A percentile compares a stretch with the other conserved stretches of the same genome.
phyloP scores from a whole-genome alignment of 2,113 vertebrate genomes.

The Motacilla alba region DNA sequence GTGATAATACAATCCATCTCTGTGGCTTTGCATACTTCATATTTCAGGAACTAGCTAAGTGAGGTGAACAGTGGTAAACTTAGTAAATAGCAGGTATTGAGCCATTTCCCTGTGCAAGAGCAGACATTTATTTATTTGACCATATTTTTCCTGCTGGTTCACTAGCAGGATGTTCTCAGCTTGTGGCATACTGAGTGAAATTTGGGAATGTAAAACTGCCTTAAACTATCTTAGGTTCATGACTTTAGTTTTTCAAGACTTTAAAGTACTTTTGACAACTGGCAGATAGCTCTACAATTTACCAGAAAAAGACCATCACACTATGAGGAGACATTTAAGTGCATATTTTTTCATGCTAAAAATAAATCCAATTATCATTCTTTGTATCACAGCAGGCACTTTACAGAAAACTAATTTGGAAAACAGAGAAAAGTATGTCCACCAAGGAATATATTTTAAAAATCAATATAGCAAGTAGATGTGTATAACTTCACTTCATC shows the following conservation, averaged over 20 bases:
- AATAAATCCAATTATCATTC: not conserved
- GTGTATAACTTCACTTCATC: not conserved
- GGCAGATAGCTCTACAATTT: not conserved
- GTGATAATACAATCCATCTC: not conserved
- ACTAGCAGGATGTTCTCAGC: not conserved
- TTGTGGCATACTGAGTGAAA: not conserved
- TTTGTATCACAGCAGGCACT: not conserved
- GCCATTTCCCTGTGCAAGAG: not conserved
- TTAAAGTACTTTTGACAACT: not conserved
- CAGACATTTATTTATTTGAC: not conserved
- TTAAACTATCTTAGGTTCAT: not conserved
- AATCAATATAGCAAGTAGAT: not conserved
- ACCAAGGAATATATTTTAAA: not conserved
- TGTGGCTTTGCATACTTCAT: not conserved
- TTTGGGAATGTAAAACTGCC: not conserved
- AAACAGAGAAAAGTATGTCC: not conserved
- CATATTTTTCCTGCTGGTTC: not conserved
- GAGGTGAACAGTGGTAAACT: not conserved
- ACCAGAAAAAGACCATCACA: not conserved
- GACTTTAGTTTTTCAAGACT: not conserved
- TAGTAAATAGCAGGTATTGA: not conserved
- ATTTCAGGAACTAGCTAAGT: not conserved
- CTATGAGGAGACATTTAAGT: not conserved
- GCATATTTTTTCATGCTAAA: not conserved
- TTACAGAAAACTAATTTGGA: not conserved